phyloP scores from a whole-genome alignment of 53 echinoderm and acorn worm species.

The Apostichopus leukothele region DNA sequence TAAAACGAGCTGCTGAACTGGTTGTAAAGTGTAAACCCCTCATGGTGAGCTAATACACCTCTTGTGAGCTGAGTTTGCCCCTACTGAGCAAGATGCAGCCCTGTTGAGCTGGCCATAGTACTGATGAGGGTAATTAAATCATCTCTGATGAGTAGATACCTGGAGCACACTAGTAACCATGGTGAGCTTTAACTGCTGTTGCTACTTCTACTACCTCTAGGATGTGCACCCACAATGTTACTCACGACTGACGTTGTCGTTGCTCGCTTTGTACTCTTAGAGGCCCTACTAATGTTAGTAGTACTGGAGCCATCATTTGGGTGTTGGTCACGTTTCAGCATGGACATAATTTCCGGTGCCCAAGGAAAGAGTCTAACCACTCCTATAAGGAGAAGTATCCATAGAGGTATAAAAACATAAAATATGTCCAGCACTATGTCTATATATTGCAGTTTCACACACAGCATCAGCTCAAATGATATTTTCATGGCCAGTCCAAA shows the following conservation, averaged over 20 bases:
- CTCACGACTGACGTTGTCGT: background rate
- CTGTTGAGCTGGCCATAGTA: no score
- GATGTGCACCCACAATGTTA: constrained; percentile 20
- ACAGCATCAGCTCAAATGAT: constrained; percentile 81
- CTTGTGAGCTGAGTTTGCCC: no score
- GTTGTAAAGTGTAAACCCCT: no score
- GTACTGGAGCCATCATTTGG: background rate
- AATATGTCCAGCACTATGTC: constrained; percentile 56
- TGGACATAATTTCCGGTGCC: constrained; percentile 48
- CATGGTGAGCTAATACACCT: no score
- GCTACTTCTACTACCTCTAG: constrained; percentile 12
- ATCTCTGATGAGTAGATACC: no score
- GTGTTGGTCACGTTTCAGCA: constrained; percentile 28
- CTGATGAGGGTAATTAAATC: no score
- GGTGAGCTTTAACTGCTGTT: background rate
- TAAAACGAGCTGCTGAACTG: no score
- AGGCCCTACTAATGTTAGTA: background rate
- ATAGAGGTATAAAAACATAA: constrained; percentile 85
- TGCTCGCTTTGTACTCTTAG: background rate
- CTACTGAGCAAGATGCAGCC: no score
- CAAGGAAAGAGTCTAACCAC: constrained; percentile 74
- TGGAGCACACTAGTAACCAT: background rate
- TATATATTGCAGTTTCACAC: constrained; percentile 75
- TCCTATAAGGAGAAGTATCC: constrained; percentile 71
- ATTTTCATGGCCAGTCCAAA: constrained; percentile 67